These are phyloP conservation scores for Synchiropus splendidus DNA, from an alignment of 2,113 vertebrate genomes.

Conservation along the genomic window DNA sequence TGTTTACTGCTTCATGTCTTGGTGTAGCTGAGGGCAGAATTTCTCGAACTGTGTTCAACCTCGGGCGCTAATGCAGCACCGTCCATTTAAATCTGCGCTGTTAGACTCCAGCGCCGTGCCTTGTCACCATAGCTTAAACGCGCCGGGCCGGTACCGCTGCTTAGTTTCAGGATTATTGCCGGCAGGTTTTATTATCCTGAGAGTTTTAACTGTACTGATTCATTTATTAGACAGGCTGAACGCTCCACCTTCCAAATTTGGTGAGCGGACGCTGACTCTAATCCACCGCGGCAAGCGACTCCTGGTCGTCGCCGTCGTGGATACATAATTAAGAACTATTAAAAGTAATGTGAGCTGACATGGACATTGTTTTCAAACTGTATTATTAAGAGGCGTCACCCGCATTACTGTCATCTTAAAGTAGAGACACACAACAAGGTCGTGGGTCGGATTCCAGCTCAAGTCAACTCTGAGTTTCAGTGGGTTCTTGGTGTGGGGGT, in stretches of 20 bases:
- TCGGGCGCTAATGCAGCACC: conserved; percentile 47
- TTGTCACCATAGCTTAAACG: conserved; percentile 34
- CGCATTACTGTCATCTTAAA: no score
- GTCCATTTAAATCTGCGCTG: conserved; percentile 36
- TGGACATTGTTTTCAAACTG: no score
- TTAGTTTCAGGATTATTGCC: conserved; percentile 12
- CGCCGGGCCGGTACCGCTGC: conserved; percentile 15
- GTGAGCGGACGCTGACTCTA: conserved; percentile 13
- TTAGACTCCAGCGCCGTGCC: conserved; percentile 26
- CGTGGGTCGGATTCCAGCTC: no score
- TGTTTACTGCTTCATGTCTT: no score
- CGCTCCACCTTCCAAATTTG: conserved; percentile 37
- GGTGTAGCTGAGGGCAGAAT: conserved; percentile 32
- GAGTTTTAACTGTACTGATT: conserved; percentile 1
- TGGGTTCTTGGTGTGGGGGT: no score
- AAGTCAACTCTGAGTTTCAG: no score
- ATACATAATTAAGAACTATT: no score
- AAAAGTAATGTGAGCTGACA: no score
- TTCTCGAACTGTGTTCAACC: conserved; percentile 46
- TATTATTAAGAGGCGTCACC: no score
- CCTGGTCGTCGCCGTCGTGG: no score
- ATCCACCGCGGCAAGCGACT: conserved; percentile 33
- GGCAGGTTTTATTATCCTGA: conserved; percentile 11
- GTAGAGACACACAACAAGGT: no score
- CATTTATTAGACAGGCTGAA: conserved; percentile 28